Base-by-base conservation (phyloP, 92 coral and sea anemone species). In the Ricordea florida region DNA sequence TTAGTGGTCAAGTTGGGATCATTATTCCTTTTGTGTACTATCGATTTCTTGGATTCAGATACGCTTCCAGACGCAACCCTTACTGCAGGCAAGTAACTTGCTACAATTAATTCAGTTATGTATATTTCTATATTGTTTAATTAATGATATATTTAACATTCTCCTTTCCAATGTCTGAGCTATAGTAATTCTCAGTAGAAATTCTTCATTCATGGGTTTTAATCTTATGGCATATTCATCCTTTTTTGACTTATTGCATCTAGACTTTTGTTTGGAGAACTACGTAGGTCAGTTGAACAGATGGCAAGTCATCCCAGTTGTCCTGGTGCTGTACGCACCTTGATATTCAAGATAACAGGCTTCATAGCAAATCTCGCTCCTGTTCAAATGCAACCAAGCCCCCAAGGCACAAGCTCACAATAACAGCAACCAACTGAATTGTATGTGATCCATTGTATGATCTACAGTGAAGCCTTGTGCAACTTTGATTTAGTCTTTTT, bases 1-100 rank as follows among this genome's bases (percentile, higher is more conserved):
- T 29, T 61, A 96, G 99, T 59, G 99, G 97, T 56, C 97, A 84
- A 85, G 99, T 88, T 55, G 99, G 99, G 32, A 84, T 96, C 66
- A 76, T 92, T 25, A 82, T 89, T 57, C 99, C 99, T 8, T 92
- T 96, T 79, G 81, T 96, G 44, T 96, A 96, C 57, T 96, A 96
- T 81, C 91, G 97, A 44, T 96, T 96, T 51, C 61, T 96, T 69
- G 88, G 87, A 31, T 65, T 92, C 22, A 86, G 99, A 76, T 96
- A 96, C 77, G 74, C 99, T 10, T 96, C 99, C 49, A 74, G 99
- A 63, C 70, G 99, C 71, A 96, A 96, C 68, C 99, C 99, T 2
- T 96, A 96, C 61, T 92, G 96, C 83, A 96, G 99, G 99, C 92
- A 52, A 38, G 72, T 69, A 28, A 25, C 11, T 9, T 14, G 31